A percentile compares a stretch with the other conserved stretches of the same genome.
These are phyloP conservation scores for Pandemis cinnamomeana DNA, from an alignment of 2,888 invertebrate species.

Conservation along the genomic window DNA sequence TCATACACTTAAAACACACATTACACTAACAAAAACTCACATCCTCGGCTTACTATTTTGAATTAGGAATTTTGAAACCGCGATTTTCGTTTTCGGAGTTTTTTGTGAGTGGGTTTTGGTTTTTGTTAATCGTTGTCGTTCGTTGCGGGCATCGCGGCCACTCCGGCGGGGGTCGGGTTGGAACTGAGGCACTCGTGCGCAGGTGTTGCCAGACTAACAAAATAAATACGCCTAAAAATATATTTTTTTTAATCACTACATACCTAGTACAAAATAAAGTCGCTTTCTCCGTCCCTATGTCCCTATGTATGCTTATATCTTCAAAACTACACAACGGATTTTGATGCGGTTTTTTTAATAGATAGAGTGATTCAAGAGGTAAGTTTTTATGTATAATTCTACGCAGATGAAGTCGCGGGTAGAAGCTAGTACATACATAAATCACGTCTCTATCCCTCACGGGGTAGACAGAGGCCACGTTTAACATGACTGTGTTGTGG, in stretches of 20 bases:
- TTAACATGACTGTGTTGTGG: no score
- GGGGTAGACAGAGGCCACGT: no score
- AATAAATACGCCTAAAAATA: not conserved
- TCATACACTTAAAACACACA: conserved; percentile 31
- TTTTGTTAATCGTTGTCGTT: conserved; percentile 70
- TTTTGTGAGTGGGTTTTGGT: conserved; percentile 47
- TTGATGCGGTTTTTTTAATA: no score
- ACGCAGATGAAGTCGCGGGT: no score
- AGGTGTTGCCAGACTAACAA: conserved; percentile 31
- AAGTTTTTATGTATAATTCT: no score
- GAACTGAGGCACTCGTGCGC: conserved; percentile 59
- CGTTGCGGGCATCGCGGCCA: conserved; percentile 80
- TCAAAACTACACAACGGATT: no score
- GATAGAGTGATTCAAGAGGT: no score
- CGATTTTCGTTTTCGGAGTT: conserved; percentile 41
- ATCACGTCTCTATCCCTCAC: no score
- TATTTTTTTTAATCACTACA: not conserved
- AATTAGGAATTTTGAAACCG: conserved; percentile 48
- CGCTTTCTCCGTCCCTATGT: no score
- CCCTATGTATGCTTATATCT: no score
- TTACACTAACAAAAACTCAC: conserved; percentile 60
- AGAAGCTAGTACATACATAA: no score
- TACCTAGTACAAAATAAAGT: no score
- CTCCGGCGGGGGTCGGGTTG: conserved; percentile 69
- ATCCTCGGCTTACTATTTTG: conserved; percentile 66